A percentile compares a stretch with the other conserved stretches of the same genome.
phyloP scores from a whole-genome alignment of 2,888 invertebrate species.

The Platycheirus rosarum region DNA sequence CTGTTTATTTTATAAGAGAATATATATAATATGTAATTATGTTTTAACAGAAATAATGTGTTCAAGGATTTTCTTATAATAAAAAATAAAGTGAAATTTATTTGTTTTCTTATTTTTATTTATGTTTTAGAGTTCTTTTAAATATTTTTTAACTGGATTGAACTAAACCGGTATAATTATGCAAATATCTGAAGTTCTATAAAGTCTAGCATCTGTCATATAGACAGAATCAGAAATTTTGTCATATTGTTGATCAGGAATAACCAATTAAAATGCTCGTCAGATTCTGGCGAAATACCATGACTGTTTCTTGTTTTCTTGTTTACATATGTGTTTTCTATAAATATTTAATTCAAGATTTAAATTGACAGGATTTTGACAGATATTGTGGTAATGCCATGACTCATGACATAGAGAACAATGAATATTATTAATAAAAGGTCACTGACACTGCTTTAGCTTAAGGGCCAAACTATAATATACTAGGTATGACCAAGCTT shows the following conservation, averaged over 20 bases:
- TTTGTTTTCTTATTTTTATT: constrained; percentile 4
- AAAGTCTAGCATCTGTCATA: constrained; percentile 29
- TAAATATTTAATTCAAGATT: neutral
- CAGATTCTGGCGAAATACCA: neutral
- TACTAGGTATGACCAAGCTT: no score
- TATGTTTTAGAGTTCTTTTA: constrained; percentile 1
- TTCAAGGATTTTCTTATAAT: constrained; percentile 49
- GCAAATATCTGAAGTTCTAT: constrained; percentile 44
- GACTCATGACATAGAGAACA: neutral
- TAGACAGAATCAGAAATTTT: constrained; percentile 43
- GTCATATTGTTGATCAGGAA: constrained; percentile 25
- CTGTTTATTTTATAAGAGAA: constrained; percentile 17
- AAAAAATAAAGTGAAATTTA: constrained; percentile 49
- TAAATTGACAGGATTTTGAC: constrained; percentile 14
- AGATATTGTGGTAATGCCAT: neutral
- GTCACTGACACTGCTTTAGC: no score
- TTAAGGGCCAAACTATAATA: no score
- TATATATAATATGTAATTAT: constrained; percentile 13
- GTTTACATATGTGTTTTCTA: neutral
- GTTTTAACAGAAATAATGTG: constrained; percentile 40
- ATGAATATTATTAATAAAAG: neutral
- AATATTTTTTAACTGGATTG: neutral
- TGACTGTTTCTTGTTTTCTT: neutral
- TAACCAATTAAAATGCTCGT: neutral
- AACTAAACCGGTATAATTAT: constrained; percentile 12